Conservation (phyloP, 2,113 vertebrate genomes). For the Alligator mississippiensis region DNA sequence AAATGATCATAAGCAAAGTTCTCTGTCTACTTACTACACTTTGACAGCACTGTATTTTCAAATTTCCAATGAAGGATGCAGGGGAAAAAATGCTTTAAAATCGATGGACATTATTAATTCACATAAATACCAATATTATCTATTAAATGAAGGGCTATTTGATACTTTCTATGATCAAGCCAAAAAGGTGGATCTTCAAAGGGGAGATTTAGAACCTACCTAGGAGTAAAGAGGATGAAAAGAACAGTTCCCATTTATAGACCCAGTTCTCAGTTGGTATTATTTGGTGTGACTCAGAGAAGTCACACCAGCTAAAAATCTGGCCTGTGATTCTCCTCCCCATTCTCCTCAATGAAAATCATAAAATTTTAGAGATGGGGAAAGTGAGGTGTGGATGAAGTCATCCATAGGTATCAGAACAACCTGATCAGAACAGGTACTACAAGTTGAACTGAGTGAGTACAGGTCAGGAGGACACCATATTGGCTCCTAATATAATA, state of each 20-base stretch:
- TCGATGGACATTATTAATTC: slow-evolving; percentile 8
- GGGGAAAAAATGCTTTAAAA: slow-evolving; percentile 7
- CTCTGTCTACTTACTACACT: slow-evolving; percentile 6
- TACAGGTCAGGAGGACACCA: too few species aligned
- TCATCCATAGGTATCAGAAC: too few species aligned
- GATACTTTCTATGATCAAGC: slow-evolving; percentile 9
- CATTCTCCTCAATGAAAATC: background rate
- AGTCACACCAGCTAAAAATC: background rate
- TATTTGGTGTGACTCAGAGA: background rate
- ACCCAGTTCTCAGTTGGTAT: background rate
- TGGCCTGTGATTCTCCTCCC: background rate
- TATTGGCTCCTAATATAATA: too few species aligned
- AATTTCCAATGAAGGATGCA: slow-evolving; percentile 2
- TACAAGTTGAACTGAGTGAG: rapidly evolving
- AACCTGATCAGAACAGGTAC: background rate
- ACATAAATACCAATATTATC: background rate
- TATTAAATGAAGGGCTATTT: background rate
- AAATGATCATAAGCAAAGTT: slow-evolving; percentile 38
- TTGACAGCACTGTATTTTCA: slow-evolving; percentile 6
- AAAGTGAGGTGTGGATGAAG: background rate
- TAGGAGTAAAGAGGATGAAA: background rate
- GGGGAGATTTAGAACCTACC: background rate
- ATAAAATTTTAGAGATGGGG: background rate
- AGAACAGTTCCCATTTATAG: background rate
- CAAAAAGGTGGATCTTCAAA: slow-evolving; percentile 34